Base-by-base conservation (phyloP, 64 coral and sea anemone genomes). In the Actinia tenebrosa region DNA sequence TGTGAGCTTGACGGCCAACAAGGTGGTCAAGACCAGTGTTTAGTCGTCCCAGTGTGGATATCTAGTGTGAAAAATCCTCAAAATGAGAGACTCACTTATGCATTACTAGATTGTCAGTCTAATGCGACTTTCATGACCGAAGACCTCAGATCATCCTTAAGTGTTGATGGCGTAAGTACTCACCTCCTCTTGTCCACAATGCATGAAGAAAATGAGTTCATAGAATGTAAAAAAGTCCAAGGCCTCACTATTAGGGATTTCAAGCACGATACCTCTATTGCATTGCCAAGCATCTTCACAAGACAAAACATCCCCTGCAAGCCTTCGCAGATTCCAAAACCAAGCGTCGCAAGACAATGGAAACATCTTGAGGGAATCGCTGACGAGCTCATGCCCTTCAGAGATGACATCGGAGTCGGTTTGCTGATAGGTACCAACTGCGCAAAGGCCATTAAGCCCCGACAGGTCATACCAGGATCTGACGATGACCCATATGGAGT, bases 121-220 rank as follows among this genome's bases (percentile, higher is more conserved):
- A 89, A 93, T 54, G 87, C 92, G 14, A 87, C 84, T 22, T 93
- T 93, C 25, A 89, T 93, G 45, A 93, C 77, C 44, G 88, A 89
- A 80, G 58, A 43, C 42, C 54, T 86, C 69, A 72, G 16, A 43
- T 58, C 60, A 56, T 37, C 19, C 18, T 68, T 93, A 71, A 43
- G 60, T 11, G 72, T 86, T 11, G 83, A 89, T 4, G 87, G 87
- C 5, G 71, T 86, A 64, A 16, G 80, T 47, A 89, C 46, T 60
- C 3, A 89, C 10, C 56, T 93, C 50, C 59, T 60, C 7, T 77
- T 93, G 64, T 93, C 92, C 22, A 89, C 87, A 1, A 45, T 94
- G 83, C 88, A 90, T 56, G 43, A 90, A 42, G 92, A 90, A 54
- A 83, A 94, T 78, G 52, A 90, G 27, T n/a, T n/a, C n/a, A 71